phyloP scores from a whole-genome alignment of 2,113 vertebrate species.

The Excalfactoria chinensis region DNA sequence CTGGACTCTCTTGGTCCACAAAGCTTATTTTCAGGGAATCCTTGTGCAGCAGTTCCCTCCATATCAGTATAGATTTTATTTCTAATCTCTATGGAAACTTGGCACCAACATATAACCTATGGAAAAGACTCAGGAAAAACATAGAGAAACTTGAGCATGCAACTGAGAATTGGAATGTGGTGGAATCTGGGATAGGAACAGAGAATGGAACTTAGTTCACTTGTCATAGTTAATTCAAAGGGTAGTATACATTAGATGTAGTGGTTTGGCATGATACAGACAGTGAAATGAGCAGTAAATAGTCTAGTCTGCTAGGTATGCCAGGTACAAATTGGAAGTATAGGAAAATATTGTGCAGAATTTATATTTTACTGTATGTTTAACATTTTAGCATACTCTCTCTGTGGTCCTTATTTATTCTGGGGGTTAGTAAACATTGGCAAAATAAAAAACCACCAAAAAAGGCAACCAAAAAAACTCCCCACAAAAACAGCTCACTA shows the following conservation, averaged over 20 bases:
- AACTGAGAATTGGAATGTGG: background rate
- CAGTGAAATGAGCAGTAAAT: background rate
- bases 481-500: too few species aligned
- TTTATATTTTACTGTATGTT: background rate
- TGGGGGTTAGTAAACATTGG: too few species aligned
- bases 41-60: too few species aligned
- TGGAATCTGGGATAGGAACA: background rate
- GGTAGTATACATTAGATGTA: rapidly evolving
- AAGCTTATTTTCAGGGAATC: too few species aligned
- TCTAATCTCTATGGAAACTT: too few species aligned
- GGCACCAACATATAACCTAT: background rate
- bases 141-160: background rate
- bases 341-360: background rate
- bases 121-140: background rate
- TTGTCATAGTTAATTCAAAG: background rate
- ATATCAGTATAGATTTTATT: too few species aligned
- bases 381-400: background rate
- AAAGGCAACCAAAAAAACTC: background rate
- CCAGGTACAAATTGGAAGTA: background rate
- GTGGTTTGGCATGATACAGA: background rate
- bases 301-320: background rate
- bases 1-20: too few species aligned
- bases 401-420: too few species aligned
- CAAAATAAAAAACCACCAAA: background rate
- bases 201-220: background rate